Percentiles rank a stretch among this genome's conserved stretches.
Evolutionary conservation across 2,888 invertebrate species (phyloP).

Genomic region (Arge pagana): DNA sequence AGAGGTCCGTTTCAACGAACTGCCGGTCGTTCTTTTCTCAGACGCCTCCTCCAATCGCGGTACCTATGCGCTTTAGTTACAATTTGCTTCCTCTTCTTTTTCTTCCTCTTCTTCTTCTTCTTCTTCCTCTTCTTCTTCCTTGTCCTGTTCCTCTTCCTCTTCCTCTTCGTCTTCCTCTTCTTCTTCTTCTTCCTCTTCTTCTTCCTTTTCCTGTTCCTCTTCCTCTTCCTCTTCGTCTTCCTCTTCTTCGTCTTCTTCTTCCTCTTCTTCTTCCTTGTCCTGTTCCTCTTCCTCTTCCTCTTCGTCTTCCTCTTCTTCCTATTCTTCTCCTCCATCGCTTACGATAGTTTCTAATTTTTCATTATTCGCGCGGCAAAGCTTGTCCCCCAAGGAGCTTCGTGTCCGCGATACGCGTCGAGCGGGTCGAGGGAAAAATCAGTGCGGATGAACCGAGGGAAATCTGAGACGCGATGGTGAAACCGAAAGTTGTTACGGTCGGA

Average conservation of each 20-base stretch:
- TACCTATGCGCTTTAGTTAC: background rate
- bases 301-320: constrained; percentile 2
- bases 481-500: too few relatives aligned
- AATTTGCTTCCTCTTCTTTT: background rate
- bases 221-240: background rate
- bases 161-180: background rate
- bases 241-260: background rate
- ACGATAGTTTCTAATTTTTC: too few relatives aligned
- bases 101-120: constrained; percentile 26
- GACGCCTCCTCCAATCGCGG: background rate
- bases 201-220: too few relatives aligned
- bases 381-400: too few relatives aligned
- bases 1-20: constrained; percentile 10
- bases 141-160: constrained; percentile 2
- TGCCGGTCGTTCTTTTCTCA: too few relatives aligned
- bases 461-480: too few relatives aligned
- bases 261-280: too few relatives aligned
- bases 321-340: background rate
- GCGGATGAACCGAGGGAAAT: too few relatives aligned
- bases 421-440: too few relatives aligned
- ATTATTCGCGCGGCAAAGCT: too few relatives aligned
- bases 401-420: too few relatives aligned
- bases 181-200: background rate
- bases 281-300: background rate
- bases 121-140: constrained; percentile 15